A percentile compares a stretch with the other conserved stretches of the same genome.
Evolutionary conservation across 2,113 vertebrate species (phyloP).

Genomic region (Peucedramus taeniatus): DNA sequence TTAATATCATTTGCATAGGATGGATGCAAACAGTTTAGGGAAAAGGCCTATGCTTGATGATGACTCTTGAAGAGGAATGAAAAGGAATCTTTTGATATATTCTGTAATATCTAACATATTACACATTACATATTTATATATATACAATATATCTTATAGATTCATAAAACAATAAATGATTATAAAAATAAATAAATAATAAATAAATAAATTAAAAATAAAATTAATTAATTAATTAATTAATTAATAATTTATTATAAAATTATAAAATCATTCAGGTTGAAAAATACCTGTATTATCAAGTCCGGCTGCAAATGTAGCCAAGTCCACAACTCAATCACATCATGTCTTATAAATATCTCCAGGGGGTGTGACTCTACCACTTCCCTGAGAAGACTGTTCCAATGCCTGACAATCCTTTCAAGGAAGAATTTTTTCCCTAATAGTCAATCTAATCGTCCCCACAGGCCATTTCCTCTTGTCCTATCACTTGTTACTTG

Average conservation of each 20-base stretch:
- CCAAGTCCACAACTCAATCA: not conserved
- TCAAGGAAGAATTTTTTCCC: not conserved
- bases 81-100: not conserved
- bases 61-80: not conserved
- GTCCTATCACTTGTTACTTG: not conserved
- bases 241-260: too few species aligned
- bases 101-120: not conserved
- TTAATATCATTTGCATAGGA: not conserved
- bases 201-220: too few species aligned
- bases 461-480: not conserved
- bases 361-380: not conserved
- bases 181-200: too few species aligned
- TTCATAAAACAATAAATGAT: not conserved
- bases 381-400: not conserved
- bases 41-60: not conserved
- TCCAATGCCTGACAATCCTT: not conserved
- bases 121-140: not conserved
- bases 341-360: not conserved
- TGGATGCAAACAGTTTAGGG: not conserved
- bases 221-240: too few species aligned
- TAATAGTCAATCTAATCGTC: not conserved
- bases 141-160: not conserved
- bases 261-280: not conserved
- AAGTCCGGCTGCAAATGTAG: not conserved
- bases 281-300: not conserved